These are phyloP conservation scores for Sipha flava DNA, from an alignment of 1,140 invertebrate genomes.

Conservation along the genomic window DNA sequence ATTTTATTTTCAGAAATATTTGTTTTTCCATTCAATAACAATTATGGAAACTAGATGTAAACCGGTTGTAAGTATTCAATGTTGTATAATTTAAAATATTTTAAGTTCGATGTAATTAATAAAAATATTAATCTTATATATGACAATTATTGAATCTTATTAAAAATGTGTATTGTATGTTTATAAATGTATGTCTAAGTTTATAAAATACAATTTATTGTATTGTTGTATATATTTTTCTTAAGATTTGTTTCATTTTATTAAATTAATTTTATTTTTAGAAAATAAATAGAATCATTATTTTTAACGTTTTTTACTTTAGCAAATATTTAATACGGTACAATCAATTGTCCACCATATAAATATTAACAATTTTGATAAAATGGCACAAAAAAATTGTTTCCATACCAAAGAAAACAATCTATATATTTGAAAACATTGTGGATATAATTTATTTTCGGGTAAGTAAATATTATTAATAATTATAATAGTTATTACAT, in stretches of 20 bases:
- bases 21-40: background rate
- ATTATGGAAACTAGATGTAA: background rate
- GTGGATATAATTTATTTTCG: background rate
- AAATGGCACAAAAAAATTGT: background rate
- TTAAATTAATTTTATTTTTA: no score
- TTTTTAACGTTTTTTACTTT: no score
- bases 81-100: background rate
- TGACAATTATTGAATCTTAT: no score
- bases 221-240: no score
- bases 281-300: no score
- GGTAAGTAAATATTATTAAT: background rate
- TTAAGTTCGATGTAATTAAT: no score
- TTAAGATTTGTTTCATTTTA: no score
- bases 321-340: background rate
- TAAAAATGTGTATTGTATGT: no score
- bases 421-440: background rate
- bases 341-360: background rate
- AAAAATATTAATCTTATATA: no score
- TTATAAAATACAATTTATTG: no score
- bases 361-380: background rate
- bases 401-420: background rate
- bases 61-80: background rate
- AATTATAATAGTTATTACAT: background rate
- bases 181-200: no score
- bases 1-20: no score